These are phyloP conservation scores for Platycheirus rosarum DNA, from an alignment of 2,888 invertebrate genomes.

Conservation along the genomic window DNA sequence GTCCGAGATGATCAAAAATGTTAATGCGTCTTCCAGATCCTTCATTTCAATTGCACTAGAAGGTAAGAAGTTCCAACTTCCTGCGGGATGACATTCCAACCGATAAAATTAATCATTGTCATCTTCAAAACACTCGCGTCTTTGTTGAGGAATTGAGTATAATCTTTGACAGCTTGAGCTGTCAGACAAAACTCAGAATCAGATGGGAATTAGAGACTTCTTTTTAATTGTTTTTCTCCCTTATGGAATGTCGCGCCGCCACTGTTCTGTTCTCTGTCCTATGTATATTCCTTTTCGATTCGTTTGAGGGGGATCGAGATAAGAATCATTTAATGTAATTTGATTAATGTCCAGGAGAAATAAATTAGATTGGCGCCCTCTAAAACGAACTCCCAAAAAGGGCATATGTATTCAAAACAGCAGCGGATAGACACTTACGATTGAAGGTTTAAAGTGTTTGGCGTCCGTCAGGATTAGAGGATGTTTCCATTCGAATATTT, in stretches of 20 bases:
- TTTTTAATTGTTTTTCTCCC: conserved; percentile 34
- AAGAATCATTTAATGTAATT: conserved; percentile 64
- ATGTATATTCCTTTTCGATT: conserved; percentile 54
- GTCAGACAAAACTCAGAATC: conserved; percentile 43
- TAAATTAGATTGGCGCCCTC: conserved; percentile 61
- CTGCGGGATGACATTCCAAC: conserved; percentile 32
- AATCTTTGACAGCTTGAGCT: conserved; percentile 58
- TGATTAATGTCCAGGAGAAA: conserved; percentile 61
- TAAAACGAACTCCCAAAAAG: conserved; percentile 35
- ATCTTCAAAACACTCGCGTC: conserved; percentile 36
- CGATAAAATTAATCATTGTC: conserved; percentile 57
- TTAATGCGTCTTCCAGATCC: conserved; percentile 37
- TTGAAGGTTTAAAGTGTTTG: conserved; percentile 25
- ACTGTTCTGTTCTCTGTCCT: background rate
- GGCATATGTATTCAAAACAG: conserved; percentile 40
- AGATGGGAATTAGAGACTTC: conserved; percentile 40
- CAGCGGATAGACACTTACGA: conserved; percentile 58
- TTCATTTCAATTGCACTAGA: conserved; percentile 51
- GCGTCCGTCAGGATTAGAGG: conserved; percentile 8
- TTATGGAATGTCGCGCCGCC: conserved; percentile 46
- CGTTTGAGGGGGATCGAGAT: conserved; percentile 47
- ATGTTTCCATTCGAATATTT: background rate
- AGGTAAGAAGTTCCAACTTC: conserved; percentile 17
- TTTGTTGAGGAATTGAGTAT: conserved; percentile 66
- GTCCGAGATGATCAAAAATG: conserved; percentile 31